Evolutionary conservation across 2,113 vertebrate species (phyloP).

Genomic region (Hirundichthys speculiger): DNA sequence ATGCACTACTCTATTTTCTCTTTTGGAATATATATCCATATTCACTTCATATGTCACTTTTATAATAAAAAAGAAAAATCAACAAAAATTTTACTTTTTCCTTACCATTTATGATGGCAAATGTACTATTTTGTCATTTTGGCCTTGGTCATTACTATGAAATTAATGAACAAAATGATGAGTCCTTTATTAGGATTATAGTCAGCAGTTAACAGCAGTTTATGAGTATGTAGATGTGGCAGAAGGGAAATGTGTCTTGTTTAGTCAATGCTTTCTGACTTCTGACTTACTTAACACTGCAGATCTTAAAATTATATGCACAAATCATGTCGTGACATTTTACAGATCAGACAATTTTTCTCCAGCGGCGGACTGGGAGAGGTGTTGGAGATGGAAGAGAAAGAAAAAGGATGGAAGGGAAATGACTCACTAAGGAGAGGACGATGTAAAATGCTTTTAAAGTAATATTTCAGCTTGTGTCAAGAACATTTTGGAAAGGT

Average conservation of each 20-base stretch:
- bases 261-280: too few relatives aligned
- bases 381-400: conserved; percentile 8
- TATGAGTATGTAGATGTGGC: neutral
- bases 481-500: conserved; percentile 1
- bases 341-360: neutral
- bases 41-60: too few relatives aligned
- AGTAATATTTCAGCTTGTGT: neutral
- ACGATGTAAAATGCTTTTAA: conserved; percentile 10
- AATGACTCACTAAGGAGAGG: conserved; percentile 16
- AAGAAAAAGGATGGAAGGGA: conserved; percentile 1
- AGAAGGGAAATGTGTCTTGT: too few relatives aligned
- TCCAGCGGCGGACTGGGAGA: neutral
- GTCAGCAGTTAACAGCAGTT: neutral
- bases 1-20: too few relatives aligned
- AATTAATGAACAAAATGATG: neutral
- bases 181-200: neutral
- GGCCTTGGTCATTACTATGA: too few relatives aligned
- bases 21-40: too few relatives aligned
- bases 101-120: too few relatives aligned
- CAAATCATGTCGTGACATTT: conserved; percentile 14
- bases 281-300: neutral
- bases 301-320: conserved; percentile 1
- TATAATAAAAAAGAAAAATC: neutral
- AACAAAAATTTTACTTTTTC: neutral
- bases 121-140: too few relatives aligned